Percentiles rank a stretch among this genome's conserved stretches.
Evolutionary conservation across 1,140 invertebrate species (phyloP).

Genomic region (Anoplophora glabripennis): DNA sequence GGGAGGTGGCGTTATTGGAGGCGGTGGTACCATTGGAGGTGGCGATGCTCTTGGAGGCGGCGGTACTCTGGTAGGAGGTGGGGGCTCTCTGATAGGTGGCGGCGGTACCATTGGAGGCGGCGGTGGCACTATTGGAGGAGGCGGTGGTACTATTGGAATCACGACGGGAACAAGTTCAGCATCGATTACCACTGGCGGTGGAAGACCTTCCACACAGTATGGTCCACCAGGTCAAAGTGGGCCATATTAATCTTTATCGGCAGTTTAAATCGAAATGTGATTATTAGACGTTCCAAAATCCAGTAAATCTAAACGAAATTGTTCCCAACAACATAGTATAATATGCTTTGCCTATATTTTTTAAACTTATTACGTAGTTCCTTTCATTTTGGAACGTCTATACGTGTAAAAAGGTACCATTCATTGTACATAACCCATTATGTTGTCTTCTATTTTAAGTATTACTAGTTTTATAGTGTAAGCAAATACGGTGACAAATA

Average conservation of each 20-base stretch:
- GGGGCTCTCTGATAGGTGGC: constrained; percentile 49
- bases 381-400: too few species aligned
- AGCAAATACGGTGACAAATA: constrained; percentile 38
- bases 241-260: constrained; percentile 26
- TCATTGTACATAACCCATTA: constrained; percentile 19
- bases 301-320: too few species aligned
- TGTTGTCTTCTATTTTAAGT: constrained; percentile 11
- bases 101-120: constrained; percentile 29
- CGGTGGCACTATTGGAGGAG: constrained; percentile 48
- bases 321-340: too few species aligned
- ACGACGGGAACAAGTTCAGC: constrained; percentile 6
- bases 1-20: constrained; percentile 50
- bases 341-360: too few species aligned
- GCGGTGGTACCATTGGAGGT: constrained; percentile 52
- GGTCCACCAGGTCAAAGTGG: constrained; percentile 37
- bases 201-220: constrained; percentile 28
- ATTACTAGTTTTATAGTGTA: constrained; percentile 11
- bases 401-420: neutral
- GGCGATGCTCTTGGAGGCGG: constrained; percentile 35
- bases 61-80: constrained; percentile 51
- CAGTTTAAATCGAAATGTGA: constrained; percentile 7
- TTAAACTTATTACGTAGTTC: too few species aligned
- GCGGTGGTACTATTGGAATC: constrained; percentile 35
- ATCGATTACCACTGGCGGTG: neutral
- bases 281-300: neutral